Conservation (phyloP, 2,888 invertebrate genomes). For the Pachycephus smyrnensis region DNA sequence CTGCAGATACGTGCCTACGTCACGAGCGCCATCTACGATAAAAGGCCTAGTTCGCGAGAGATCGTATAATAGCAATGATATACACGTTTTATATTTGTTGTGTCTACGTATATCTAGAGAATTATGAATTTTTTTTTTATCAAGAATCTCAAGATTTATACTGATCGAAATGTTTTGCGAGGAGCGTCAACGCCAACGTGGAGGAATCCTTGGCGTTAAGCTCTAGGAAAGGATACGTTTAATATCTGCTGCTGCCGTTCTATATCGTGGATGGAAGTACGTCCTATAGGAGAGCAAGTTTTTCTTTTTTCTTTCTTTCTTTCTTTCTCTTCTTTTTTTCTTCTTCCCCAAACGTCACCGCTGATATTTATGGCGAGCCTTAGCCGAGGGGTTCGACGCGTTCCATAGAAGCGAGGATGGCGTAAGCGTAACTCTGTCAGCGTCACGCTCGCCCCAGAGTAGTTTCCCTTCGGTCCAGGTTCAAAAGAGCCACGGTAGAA, state of each 20-base stretch:
- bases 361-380: constrained; percentile 64
- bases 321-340: constrained; percentile 34
- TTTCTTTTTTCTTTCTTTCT: constrained; percentile 32
- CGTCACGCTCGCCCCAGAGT: constrained; percentile 48
- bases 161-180: neutral
- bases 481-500: constrained; percentile 17
- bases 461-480: constrained; percentile 11
- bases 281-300: constrained; percentile 46
- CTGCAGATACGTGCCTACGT: constrained; percentile 1
- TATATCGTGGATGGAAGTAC: constrained; percentile 41
- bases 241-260: constrained; percentile 21
- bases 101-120: neutral
- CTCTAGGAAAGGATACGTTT: neutral
- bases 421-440: constrained; percentile 57
- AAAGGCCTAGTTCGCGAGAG: neutral
- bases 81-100: neutral
- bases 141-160: neutral
- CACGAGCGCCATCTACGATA: neutral
- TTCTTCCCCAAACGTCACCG: constrained; percentile 53
- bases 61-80: neutral
- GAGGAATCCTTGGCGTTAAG: neutral
- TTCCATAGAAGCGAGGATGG: constrained; percentile 35
- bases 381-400: constrained; percentile 49
- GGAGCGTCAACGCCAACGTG: neutral
- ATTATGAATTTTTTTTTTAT: neutral